Percentiles rank a stretch among this genome's conserved stretches.
Evolutionary conservation across 2,888 invertebrate species (phyloP).

Genomic region (Ichneumon xanthorius): DNA sequence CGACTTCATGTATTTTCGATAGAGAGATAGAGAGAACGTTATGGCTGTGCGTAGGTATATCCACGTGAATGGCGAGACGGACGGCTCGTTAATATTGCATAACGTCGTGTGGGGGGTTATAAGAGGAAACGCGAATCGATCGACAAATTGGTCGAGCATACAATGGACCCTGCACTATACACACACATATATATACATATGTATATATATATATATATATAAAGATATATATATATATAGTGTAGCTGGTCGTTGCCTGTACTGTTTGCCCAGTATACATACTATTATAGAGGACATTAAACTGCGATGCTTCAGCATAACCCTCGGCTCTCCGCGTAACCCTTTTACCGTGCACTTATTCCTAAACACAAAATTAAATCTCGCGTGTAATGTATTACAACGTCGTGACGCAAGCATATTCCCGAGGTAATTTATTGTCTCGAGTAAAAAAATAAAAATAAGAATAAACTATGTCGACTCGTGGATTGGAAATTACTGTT

Average conservation of each 20-base stretch:
- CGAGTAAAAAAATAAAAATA: too few species aligned
- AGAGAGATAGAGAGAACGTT: background rate
- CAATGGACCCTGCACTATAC: conserved; percentile 61
- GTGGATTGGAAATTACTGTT: background rate
- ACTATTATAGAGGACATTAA: conserved; percentile 55
- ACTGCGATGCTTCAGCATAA: conserved; percentile 19
- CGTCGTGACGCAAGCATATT: background rate
- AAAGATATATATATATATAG: background rate
- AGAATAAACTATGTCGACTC: background rate
- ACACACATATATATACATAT: background rate
- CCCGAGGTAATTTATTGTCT: too few species aligned
- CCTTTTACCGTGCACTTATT: conserved; percentile 34
- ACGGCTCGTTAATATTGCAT: conserved; percentile 67
- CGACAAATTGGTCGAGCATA: conserved; percentile 67
- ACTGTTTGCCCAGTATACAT: conserved; percentile 53
- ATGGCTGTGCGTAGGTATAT: conserved; percentile 36
- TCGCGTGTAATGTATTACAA: background rate
- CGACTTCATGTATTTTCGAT: conserved; percentile 1
- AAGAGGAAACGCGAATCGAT: conserved; percentile 69
- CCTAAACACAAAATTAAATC: conserved; percentile 19
- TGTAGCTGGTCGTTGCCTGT: conserved; percentile 39
- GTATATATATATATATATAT: background rate
- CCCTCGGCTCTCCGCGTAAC: conserved; percentile 32
- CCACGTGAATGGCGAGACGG: conserved; percentile 66
- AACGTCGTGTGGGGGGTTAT: conserved; percentile 59